These are phyloP conservation scores for Keiferia lycopersicella DNA, from an alignment of 2,888 invertebrate species.

Conservation along the genomic window DNA sequence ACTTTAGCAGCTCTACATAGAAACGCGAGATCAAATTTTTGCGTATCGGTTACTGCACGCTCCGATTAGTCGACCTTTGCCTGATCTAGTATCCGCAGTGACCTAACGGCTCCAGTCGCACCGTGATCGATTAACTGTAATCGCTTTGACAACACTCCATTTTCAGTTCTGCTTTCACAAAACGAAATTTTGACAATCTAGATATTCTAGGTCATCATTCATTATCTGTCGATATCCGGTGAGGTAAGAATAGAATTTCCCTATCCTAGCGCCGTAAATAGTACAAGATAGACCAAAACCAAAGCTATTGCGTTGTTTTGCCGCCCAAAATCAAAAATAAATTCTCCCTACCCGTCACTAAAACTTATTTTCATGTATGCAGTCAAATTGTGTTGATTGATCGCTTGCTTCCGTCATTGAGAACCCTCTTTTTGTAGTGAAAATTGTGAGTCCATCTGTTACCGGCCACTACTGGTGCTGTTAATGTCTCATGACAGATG, in stretches of 20 bases:
- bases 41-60: conserved; percentile 23
- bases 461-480: conserved; percentile 43
- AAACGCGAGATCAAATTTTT: neutral
- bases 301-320: too few species aligned
- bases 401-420: conserved; percentile 17
- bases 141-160: conserved; percentile 39
- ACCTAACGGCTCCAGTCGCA: conserved; percentile 46
- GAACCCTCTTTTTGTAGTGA: conserved; percentile 28
- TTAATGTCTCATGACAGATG: conserved; percentile 47
- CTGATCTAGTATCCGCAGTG: conserved; percentile 33
- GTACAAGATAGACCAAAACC: too few species aligned
- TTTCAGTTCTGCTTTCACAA: conserved; percentile 51
- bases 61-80: conserved; percentile 35
- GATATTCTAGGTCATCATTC: neutral
- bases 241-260: too few species aligned
- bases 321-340: neutral
- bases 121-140: conserved; percentile 52
- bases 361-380: neutral
- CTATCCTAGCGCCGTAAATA: too few species aligned
- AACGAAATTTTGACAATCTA: conserved; percentile 29
- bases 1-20: neutral
- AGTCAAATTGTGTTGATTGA: conserved; percentile 6
- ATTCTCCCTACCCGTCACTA: neutral
- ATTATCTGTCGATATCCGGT: neutral
- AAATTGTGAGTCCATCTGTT: conserved; percentile 62